These are phyloP conservation scores for Pogonus chalceus DNA, from an alignment of 1,140 invertebrate genomes.

Conservation along the genomic window DNA sequence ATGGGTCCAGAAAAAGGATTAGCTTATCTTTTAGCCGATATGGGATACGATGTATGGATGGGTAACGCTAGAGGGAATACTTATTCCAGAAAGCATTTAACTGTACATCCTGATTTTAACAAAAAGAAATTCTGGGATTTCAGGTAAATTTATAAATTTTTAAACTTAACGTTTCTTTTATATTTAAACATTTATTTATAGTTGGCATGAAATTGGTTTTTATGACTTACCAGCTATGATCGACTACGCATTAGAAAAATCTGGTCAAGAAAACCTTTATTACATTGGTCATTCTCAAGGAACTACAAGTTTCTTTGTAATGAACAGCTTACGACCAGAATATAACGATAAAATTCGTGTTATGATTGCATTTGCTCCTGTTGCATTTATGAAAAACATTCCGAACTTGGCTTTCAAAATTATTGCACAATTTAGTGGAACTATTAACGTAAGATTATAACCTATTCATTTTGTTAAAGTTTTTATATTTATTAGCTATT, in stretches of 20 bases:
- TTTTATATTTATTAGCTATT: not conserved
- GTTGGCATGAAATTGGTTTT: slow-evolving; percentile 60
- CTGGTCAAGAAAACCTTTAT: slow-evolving; percentile 38
- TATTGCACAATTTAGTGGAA: slow-evolving; percentile 16
- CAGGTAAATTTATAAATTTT: slow-evolving; percentile 15
- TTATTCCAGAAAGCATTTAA: slow-evolving; percentile 49
- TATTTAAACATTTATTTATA: slow-evolving; percentile 23
- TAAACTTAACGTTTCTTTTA: not conserved
- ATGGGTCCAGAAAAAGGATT: slow-evolving; percentile 47
- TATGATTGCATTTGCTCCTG: slow-evolving; percentile 44
- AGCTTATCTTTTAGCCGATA: slow-evolving; percentile 42
- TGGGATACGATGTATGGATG: slow-evolving; percentile 64
- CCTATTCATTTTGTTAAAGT: not conserved
- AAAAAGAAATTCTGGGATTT: slow-evolving; percentile 45
- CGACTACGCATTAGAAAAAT: slow-evolving; percentile 49
- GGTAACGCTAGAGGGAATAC: slow-evolving; percentile 58
- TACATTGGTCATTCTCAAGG: slow-evolving; percentile 48
- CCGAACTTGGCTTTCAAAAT: slow-evolving; percentile 12
- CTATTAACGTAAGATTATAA: slow-evolving; percentile 12
- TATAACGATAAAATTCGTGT: slow-evolving; percentile 42
- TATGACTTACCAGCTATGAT: slow-evolving; percentile 63
- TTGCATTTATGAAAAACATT: slow-evolving; percentile 34
- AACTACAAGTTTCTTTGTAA: slow-evolving; percentile 41
- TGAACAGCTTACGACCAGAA: slow-evolving; percentile 38
- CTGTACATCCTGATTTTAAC: slow-evolving; percentile 38